Evolutionary conservation across 2,797 vertebrate species (phyloP).

Genomic region (Macroramphosus scolopax): DNA sequence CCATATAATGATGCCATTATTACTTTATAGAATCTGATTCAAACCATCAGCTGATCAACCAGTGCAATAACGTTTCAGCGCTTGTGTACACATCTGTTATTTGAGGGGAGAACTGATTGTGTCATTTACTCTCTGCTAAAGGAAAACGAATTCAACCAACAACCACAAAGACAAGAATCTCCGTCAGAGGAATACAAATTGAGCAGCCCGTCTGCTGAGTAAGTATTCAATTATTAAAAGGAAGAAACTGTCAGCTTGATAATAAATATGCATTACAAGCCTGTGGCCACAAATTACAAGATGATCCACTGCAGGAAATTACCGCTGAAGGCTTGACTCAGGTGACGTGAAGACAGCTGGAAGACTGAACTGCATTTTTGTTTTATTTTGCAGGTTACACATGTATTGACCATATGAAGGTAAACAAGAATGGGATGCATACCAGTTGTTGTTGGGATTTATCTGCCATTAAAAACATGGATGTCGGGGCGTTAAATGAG

Average conservation of each 20-base stretch:
- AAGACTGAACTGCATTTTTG: slow-evolving; percentile 16
- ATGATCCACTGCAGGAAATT: slow-evolving; percentile 6
- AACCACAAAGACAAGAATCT: slow-evolving; percentile 99
- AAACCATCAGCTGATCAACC: too few species aligned
- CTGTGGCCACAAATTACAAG: slow-evolving; percentile 22
- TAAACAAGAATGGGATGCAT: slow-evolving; percentile 67
- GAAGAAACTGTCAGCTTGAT: slow-evolving; percentile 13
- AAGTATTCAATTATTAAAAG: slow-evolving; percentile 62
- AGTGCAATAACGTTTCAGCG: too few species aligned
- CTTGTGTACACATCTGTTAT: neutral
- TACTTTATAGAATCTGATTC: too few species aligned
- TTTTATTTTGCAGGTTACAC: slow-evolving; percentile 65
- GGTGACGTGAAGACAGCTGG: neutral
- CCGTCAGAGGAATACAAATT: slow-evolving; percentile 99
- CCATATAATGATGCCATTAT: too few species aligned
- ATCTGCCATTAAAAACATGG: slow-evolving; percentile 60
- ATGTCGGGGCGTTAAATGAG: slow-evolving; percentile 70
- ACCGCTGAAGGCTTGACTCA: neutral
- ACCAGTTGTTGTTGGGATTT: slow-evolving; percentile 60
- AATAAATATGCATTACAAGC: slow-evolving; percentile 31
- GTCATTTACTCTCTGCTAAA: slow-evolving; percentile 52
- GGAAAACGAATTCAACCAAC: slow-evolving; percentile 99
- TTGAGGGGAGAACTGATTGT: slow-evolving; percentile 25
- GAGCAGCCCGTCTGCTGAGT: slow-evolving; percentile 73
- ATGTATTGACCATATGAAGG: slow-evolving; percentile 79